Percentiles rank a stretch among this genome's conserved stretches.
Conservation (phyloP, 2,797 vertebrate genomes). For the Huso huso region DNA sequence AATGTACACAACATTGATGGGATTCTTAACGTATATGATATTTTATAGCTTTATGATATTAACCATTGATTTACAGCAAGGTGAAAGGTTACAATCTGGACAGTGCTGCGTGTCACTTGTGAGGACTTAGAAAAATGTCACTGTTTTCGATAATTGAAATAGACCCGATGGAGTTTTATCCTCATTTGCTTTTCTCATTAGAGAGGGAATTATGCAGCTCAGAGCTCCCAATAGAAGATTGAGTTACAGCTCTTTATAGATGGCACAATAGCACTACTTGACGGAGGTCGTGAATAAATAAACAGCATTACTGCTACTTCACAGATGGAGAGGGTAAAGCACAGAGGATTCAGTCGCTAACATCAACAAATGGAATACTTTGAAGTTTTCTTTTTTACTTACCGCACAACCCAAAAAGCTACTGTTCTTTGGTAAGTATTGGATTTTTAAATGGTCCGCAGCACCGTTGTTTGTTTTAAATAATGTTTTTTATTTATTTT, state of each 20-base stretch:
- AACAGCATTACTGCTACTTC: conserved; percentile 46
- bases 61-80: conserved; percentile 21
- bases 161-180: conserved; percentile 23
- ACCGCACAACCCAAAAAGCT: conserved; percentile 26
- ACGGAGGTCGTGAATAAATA: conserved; percentile 75
- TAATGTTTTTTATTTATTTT: too few relatives aligned
- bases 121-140: conserved; percentile 27
- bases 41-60: conserved; percentile 32
- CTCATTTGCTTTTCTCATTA: conserved; percentile 16
- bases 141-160: background rate
- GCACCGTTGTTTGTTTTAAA: background rate
- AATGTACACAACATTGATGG: conserved; percentile 62
- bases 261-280: conserved; percentile 64
- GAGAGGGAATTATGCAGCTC: conserved; percentile 20
- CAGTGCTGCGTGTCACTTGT: conserved; percentile 43
- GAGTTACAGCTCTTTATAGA: conserved; percentile 61
- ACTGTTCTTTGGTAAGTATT: conserved; percentile 48
- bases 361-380: conserved; percentile 35
- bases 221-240: conserved; percentile 36
- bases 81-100: conserved; percentile 46
- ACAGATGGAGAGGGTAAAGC: conserved; percentile 34
- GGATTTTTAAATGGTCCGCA: conserved; percentile 30
- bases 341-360: conserved; percentile 35
- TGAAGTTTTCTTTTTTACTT: conserved; percentile 15
- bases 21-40: conserved; percentile 58